These are phyloP conservation scores for Liasis olivaceus DNA, from an alignment of 2,797 vertebrate genomes.

Conservation along the genomic window DNA sequence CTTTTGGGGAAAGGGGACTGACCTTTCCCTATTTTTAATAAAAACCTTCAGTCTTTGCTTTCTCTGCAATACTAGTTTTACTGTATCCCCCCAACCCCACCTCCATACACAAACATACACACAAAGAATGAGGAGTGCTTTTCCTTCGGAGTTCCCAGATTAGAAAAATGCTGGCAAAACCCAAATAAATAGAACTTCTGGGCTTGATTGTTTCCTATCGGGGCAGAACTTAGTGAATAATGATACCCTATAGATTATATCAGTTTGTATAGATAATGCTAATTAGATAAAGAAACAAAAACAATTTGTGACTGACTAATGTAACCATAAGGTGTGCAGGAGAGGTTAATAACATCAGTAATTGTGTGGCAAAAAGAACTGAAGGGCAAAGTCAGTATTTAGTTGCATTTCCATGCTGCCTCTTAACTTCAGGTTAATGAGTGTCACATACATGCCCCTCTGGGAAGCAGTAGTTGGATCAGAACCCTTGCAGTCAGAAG, in stretches of 20 bases:
- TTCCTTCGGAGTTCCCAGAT: constrained; percentile 11
- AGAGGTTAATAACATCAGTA: constrained; percentile 41
- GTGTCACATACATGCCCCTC: neutral
- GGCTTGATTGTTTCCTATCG: constrained; percentile 22
- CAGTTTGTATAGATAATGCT: neutral
- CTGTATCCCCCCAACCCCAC: constrained; percentile 39
- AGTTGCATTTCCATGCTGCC: neutral
- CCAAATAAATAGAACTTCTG: constrained; percentile 1
- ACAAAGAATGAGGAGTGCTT: constrained; percentile 18
- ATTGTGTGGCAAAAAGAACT: constrained; percentile 21
- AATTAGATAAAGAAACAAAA: constrained; percentile 18
- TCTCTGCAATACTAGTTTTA: constrained; percentile 6
- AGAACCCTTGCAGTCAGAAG: neutral
- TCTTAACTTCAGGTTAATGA: constrained; percentile 9
- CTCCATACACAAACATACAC: constrained; percentile 7
- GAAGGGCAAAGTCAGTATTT: constrained; percentile 25
- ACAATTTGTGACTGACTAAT: constrained; percentile 33
- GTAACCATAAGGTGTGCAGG: constrained; percentile 33
- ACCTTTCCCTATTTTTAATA: constrained; percentile 66
- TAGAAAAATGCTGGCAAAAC: constrained; percentile 18
- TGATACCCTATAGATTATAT: neutral
- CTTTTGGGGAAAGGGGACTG: constrained; percentile 57
- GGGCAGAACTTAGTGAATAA: constrained; percentile 16
- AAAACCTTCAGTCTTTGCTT: constrained; percentile 61
- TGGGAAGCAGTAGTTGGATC: constrained; percentile 15